Conservation (phyloP, 2,797 vertebrate species). For the Myotis myotis region DNA sequence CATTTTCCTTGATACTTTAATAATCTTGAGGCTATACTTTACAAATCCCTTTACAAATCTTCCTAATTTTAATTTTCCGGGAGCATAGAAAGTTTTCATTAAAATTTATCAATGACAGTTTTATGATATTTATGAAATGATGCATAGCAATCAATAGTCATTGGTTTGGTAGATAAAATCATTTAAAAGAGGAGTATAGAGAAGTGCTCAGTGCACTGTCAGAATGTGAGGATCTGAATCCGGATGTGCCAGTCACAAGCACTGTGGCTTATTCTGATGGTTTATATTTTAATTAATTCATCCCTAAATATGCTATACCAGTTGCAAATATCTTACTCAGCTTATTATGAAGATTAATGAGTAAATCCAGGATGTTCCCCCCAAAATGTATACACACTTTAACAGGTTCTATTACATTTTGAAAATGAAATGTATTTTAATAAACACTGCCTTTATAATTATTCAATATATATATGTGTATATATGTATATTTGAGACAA, state of each 20-base stretch:
- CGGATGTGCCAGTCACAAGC: background rate
- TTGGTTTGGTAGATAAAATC: background rate
- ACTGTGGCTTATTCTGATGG: background rate
- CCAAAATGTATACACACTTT: no score
- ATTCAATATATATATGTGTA: no score
- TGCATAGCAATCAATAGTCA: background rate
- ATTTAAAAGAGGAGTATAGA: background rate
- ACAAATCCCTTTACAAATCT: background rate
- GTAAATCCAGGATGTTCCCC: background rate
- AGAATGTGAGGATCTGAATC: background rate
- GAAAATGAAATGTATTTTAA: no score
- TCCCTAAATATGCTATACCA: background rate
- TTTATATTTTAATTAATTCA: background rate
- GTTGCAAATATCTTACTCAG: background rate
- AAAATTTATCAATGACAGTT: background rate
- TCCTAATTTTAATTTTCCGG: background rate
- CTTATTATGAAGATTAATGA: background rate
- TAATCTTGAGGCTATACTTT: background rate
- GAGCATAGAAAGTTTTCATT: background rate
- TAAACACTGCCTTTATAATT: no score
- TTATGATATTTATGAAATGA: background rate
- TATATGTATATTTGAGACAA: no score
- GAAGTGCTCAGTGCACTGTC: background rate
- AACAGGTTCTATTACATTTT: no score
- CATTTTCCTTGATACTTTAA: background rate